Conservation (phyloP, 2,113 vertebrate species). For the Marcusenius ussheri region DNA sequence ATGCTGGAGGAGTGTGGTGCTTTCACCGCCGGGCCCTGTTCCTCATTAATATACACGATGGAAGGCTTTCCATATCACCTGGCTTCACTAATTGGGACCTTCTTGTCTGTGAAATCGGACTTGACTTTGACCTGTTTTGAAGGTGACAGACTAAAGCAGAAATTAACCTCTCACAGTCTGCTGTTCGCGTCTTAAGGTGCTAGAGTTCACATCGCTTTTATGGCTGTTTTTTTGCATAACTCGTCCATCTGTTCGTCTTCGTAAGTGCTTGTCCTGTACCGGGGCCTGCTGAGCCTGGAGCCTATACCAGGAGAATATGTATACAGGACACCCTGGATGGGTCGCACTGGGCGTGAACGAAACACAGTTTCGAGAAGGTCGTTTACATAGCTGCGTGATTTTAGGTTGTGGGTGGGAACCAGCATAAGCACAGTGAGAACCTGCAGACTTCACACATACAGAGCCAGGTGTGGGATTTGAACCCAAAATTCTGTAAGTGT, state of each 20-base stretch:
- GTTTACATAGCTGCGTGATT: background rate
- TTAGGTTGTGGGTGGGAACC: background rate
- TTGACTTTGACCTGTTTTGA: background rate
- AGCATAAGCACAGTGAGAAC: background rate
- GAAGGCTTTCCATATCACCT: background rate
- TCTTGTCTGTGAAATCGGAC: background rate
- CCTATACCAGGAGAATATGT: background rate
- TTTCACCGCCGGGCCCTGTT: background rate
- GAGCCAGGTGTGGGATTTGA: background rate
- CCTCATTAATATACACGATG: conserved; percentile 2
- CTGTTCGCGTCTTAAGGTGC: background rate
- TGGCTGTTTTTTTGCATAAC: background rate
- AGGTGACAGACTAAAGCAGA: background rate
- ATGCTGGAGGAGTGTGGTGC: background rate
- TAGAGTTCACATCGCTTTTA: background rate
- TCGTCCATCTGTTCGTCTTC: background rate
- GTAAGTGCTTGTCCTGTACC: background rate
- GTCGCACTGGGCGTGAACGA: background rate
- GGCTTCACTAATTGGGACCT: background rate
- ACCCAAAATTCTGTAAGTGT: background rate
- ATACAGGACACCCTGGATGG: background rate
- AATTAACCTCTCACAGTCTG: background rate
- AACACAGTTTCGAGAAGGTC: background rate
- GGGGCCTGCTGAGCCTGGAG: background rate
- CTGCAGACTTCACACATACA: background rate